A percentile compares a stretch with the other conserved stretches of the same genome.
phyloP scores from a whole-genome alignment of 2,888 invertebrate genomes.

The Netelia inedita region DNA sequence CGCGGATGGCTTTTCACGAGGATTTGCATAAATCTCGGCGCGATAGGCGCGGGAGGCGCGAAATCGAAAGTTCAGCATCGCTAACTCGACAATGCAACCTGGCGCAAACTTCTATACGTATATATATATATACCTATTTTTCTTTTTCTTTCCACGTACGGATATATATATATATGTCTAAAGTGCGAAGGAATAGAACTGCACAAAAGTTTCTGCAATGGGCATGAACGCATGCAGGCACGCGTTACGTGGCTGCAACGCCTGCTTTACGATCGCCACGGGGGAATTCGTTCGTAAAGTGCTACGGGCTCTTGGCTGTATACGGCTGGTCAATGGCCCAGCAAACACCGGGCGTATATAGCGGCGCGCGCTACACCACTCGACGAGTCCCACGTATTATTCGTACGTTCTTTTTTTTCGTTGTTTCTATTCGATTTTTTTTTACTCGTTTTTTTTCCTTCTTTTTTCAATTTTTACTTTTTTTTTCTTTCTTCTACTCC shows the following conservation, averaged over 20 bases:
- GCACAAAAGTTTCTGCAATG: slow-evolving; percentile 53
- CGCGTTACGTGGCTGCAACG: slow-evolving; percentile 55
- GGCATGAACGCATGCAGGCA: slow-evolving; percentile 49
- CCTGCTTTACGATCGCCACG: slow-evolving; percentile 67
- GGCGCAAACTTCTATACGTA: slow-evolving; percentile 8
- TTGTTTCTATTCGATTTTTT: too few relatives aligned
- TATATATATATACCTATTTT: slow-evolving; percentile 23
- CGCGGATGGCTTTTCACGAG: slow-evolving; percentile 16
- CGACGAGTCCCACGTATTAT: slow-evolving; percentile 21
- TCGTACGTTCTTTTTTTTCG: slow-evolving; percentile 18
- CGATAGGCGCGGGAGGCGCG: slow-evolving; percentile 77
- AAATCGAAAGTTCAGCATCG: slow-evolving; percentile 81
- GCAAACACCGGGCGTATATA: slow-evolving; percentile 1
- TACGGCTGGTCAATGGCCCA: slow-evolving; percentile 46
- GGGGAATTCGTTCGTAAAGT: slow-evolving; percentile 60
- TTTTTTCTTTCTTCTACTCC: slow-evolving; percentile 9
- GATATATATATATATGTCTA: background rate
- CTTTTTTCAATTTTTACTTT: slow-evolving; percentile 14
- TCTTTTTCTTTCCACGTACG: background rate
- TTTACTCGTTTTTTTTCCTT: background rate
- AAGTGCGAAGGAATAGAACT: slow-evolving; percentile 14
- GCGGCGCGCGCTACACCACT: slow-evolving; percentile 12
- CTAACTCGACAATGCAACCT: slow-evolving; percentile 53
- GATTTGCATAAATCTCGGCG: slow-evolving; percentile 82
- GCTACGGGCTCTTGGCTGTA: slow-evolving; percentile 37